These are phyloP conservation scores for Octodonta nipae DNA, from an alignment of 2,888 invertebrate species.

Conservation along the genomic window DNA sequence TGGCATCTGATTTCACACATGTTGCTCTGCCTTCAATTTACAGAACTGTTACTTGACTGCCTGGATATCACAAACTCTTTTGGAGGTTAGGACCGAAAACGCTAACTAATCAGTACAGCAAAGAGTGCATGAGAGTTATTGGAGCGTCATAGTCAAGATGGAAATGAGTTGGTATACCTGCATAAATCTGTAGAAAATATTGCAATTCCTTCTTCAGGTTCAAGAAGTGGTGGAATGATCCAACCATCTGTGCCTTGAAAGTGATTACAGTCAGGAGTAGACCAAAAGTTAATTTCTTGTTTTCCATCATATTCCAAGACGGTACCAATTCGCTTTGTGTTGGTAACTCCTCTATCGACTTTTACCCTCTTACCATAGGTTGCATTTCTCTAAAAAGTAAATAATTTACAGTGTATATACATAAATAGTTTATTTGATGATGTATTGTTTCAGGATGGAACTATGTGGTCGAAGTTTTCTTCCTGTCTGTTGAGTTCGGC, in stretches of 20 bases:
- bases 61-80: no score
- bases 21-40: no score
- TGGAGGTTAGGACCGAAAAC: no score
- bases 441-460: no score
- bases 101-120: no score
- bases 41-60: no score
- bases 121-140: background rate
- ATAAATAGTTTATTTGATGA: no score
- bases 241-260: conserved; percentile 76
- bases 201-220: conserved; percentile 47
- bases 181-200: conserved; percentile 67
- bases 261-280: conserved; percentile 52
- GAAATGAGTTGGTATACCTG: conserved; percentile 35
- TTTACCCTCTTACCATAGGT: conserved; percentile 53
- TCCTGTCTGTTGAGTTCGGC: no score
- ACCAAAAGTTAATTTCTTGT: conserved; percentile 48
- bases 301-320: conserved; percentile 58
- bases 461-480: no score
- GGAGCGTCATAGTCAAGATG: background rate
- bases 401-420: no score
- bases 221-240: conserved; percentile 63
- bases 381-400: conserved; percentile 52
- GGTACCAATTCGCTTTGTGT: conserved; percentile 58
- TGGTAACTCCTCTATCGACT: conserved; percentile 60
- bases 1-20: no score